A percentile compares a stretch with the other conserved stretches of the same genome.
Evolutionary conservation across 53 echinoderm and acorn worm species (phyloP).

Genomic region (Pentamera pediparva): DNA sequence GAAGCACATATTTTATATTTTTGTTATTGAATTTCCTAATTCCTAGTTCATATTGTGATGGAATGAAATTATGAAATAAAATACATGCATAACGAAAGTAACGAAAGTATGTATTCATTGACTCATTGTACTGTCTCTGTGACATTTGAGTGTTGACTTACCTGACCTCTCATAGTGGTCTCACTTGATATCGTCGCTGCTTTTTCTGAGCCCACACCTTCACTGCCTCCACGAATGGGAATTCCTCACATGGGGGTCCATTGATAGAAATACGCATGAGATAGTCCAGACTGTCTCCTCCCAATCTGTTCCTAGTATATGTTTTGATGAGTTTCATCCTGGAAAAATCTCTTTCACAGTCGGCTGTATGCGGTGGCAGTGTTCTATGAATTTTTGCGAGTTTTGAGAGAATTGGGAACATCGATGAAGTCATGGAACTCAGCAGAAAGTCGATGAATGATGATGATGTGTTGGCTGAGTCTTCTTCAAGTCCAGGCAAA

Average conservation of each 20-base stretch:
- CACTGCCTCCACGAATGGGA: neutral
- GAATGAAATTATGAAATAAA: too few relatives aligned
- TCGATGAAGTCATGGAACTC: neutral
- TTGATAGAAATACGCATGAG: neutral
- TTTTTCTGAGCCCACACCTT: neutral
- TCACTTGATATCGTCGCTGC: neutral
- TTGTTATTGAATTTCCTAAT: too few relatives aligned
- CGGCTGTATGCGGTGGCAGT: slow-evolving; percentile 12
- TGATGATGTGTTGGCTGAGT: neutral
- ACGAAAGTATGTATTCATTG: too few relatives aligned
- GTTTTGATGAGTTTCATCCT: neutral
- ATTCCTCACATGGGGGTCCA: neutral
- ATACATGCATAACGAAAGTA: too few relatives aligned
- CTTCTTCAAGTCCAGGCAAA: neutral
- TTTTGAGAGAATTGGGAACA: slow-evolving; percentile 1
- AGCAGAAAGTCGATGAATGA: slow-evolving; percentile 1
- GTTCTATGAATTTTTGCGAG: neutral
- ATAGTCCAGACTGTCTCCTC: slow-evolving; percentile 4
- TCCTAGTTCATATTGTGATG: too few relatives aligned
- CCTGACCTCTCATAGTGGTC: neutral
- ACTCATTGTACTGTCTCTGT: too few relatives aligned
- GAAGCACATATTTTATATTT: too few relatives aligned
- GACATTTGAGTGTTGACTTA: neutral
- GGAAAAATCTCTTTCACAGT: slow-evolving; percentile 4
- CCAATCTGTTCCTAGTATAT: neutral